Evolutionary conservation across 2,888 invertebrate species (phyloP).

Genomic region (Malthinus flaveolus): DNA sequence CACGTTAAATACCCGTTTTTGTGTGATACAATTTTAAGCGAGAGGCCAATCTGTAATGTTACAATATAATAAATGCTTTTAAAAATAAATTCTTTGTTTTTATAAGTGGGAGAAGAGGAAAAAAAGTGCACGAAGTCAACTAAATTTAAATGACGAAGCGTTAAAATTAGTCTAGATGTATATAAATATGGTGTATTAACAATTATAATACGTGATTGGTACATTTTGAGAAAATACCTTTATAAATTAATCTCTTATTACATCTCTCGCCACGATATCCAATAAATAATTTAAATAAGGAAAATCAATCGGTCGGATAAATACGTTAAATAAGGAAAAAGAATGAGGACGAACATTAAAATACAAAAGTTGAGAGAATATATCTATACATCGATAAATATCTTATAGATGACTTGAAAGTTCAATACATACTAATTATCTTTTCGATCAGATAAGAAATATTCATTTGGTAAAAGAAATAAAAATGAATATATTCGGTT

Average conservation of each 20-base stretch:
- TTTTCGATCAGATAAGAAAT: conserved; percentile 53
- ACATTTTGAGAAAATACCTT: conserved; percentile 48
- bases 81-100: too few relatives aligned
- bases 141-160: conserved; percentile 16
- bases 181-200: conserved; percentile 39
- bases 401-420: conserved; percentile 53
- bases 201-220: conserved; percentile 51
- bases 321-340: conserved; percentile 2
- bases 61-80: too few relatives aligned
- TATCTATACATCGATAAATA: conserved; percentile 52
- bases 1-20: too few relatives aligned
- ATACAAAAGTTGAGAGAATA: conserved; percentile 22
- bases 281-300: conserved; percentile 7
- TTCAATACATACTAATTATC: conserved; percentile 56
- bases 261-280: conserved; percentile 4
- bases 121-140: neutral
- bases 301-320: neutral
- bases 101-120: too few relatives aligned
- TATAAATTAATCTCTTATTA: conserved; percentile 42
- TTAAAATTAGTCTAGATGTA: conserved; percentile 6
- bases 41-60: too few relatives aligned
- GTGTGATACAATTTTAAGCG: too few relatives aligned
- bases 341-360: conserved; percentile 33
- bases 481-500: conserved; percentile 35
- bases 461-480: conserved; percentile 51